Evolutionary conservation across 2,888 invertebrate genomes (phyloP).

Genomic region (Geophilus truncorum): DNA sequence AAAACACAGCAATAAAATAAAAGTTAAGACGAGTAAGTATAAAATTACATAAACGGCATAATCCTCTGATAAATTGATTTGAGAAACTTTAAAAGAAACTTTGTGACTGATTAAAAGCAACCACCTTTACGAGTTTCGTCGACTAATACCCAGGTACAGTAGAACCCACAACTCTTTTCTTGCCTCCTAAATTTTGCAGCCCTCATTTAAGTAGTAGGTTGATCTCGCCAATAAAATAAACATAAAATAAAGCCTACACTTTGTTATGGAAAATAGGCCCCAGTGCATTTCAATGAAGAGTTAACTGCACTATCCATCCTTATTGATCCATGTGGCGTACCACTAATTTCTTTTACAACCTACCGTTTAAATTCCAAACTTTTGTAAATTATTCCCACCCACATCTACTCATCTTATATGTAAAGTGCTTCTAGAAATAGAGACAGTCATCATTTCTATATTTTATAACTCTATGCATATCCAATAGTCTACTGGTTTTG

Average conservation of each 20-base stretch:
- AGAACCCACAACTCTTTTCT: not conserved
- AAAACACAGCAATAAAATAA: too few species aligned
- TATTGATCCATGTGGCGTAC: not conserved
- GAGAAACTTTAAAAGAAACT: too few species aligned
- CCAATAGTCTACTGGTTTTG: too few species aligned
- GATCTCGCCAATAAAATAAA: not conserved
- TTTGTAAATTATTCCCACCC: not conserved
- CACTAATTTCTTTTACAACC: not conserved
- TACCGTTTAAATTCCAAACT: not conserved
- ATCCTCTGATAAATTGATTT: too few species aligned
- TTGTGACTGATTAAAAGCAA: too few species aligned
- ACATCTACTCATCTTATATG: not conserved
- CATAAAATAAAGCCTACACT: not conserved
- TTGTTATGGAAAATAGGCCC: not conserved
- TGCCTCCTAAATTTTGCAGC: not conserved
- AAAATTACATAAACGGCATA: too few species aligned
- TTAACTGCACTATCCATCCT: not conserved
- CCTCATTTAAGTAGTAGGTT: not conserved
- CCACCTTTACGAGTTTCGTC: too few species aligned
- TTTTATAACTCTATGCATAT: too few species aligned
- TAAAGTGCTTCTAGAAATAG: not conserved
- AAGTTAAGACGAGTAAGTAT: too few species aligned
- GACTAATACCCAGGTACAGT: too few species aligned
- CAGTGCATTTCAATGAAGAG: not conserved
- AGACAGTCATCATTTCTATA: not conserved